phyloP scores from a whole-genome alignment of 2,113 vertebrate genomes.

The Psephotus haematonotus region DNA sequence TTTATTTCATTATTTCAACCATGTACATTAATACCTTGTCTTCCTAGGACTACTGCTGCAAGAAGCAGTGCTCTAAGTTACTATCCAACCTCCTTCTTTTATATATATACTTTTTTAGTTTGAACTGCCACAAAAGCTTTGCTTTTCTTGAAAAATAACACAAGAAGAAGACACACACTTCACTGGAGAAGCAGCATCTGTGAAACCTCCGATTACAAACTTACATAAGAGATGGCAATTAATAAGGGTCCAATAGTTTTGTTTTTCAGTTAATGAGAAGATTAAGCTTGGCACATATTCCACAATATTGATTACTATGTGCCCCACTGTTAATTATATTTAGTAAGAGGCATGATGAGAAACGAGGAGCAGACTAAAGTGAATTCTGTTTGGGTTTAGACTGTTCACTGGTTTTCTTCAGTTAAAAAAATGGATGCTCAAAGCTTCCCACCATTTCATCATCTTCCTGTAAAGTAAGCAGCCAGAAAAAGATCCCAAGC shows the following conservation, averaged over 20 bases:
- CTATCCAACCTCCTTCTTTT: background rate
- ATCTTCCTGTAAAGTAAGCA: background rate
- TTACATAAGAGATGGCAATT: background rate
- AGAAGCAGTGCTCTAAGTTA: background rate
- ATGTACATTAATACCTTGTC: background rate
- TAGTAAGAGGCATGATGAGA: background rate
- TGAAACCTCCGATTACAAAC: background rate
- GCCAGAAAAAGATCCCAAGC: background rate
- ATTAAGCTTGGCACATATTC: background rate
- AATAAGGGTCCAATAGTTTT: constrained; percentile 9
- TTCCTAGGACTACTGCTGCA: background rate
- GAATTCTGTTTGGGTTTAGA: background rate
- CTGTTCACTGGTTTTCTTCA: background rate
- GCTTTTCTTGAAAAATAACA: background rate
- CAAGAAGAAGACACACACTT: background rate
- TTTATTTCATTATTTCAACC: background rate
- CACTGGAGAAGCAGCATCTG: background rate
- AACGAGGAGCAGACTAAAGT: background rate
- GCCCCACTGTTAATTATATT: constrained; percentile 7
- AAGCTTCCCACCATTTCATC: background rate
- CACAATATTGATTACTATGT: constrained; percentile 10
- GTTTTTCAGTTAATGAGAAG: background rate
- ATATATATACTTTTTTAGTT: background rate
- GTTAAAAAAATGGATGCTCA: background rate
- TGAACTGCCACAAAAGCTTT: background rate